Conservation (phyloP, 2,888 invertebrate genomes). For the Macropis europaea region DNA sequence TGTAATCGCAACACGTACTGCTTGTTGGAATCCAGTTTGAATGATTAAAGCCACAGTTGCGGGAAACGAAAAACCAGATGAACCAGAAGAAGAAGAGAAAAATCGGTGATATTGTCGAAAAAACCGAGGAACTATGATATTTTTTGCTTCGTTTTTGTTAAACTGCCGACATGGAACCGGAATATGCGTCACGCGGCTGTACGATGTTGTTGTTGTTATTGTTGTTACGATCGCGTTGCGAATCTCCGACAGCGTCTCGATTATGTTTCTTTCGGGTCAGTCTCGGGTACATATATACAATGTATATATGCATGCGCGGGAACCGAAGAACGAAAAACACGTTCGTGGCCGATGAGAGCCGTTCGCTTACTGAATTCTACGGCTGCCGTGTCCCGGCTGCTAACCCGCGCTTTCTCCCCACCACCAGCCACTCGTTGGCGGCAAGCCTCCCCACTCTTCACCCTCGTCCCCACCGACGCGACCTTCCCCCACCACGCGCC, state of each 20-base stretch:
- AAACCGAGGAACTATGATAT: constrained; percentile 19
- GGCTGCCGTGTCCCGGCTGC: constrained; percentile 73
- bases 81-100: constrained; percentile 29
- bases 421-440: constrained; percentile 48
- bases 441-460: constrained; percentile 53
- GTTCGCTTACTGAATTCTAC: constrained; percentile 78
- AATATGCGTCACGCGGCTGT: constrained; percentile 56
- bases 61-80: constrained; percentile 58
- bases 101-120: too few relatives aligned
- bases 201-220: constrained; percentile 5
- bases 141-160: not conserved
- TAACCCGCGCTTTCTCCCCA: constrained; percentile 78
- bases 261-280: constrained; percentile 58
- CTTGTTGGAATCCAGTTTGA: constrained; percentile 80
- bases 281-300: constrained; percentile 59
- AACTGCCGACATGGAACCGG: constrained; percentile 38
- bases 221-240: constrained; percentile 34
- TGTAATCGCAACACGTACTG: constrained; percentile 79
- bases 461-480: constrained; percentile 18
- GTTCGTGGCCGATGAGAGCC: constrained; percentile 73
- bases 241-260: constrained; percentile 60
- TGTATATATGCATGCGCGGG: constrained; percentile 64
- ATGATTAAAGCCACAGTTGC: constrained; percentile 77
- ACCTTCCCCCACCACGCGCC: constrained; percentile 12
- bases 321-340: constrained; percentile 69